Base-by-base conservation (phyloP, 2,888 invertebrate species). In the Phrixothrix hirtus region DNA sequence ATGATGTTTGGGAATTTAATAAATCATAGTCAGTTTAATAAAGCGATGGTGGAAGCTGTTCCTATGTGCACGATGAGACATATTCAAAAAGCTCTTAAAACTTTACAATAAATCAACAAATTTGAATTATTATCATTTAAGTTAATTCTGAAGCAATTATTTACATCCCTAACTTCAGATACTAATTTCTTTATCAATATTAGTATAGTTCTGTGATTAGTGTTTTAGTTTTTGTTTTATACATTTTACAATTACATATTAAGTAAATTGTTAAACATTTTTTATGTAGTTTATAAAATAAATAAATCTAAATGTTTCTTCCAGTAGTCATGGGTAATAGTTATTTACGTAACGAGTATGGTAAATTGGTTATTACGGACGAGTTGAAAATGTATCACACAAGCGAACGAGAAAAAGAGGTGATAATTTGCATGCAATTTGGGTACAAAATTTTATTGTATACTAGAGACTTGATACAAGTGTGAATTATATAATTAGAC, bases 41-140 rank as follows among this genome's bases (percentile, higher is more conserved):
- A 83, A 58, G 79, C 88, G 65, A 76, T 96, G 32, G 79, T 85
- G 57, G 94, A 93, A 60, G 85, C 92, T 5, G 87, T 95, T 68
- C 86, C 90, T 27, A 81, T 86, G 9, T 84, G 86, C 61, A 86
- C 88, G 4, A 83, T 92, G 66, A 83, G 92, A 57, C 89, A 91
- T 67, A 88, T 95, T 48, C 87, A 89, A 66, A 95, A 95, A 72
- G 86, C 87, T 46, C 77, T 95, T 36, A 82, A 81, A 56, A 80
- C 81, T 59, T 76, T 86, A 68, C 78, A 77, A 66, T 63, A 50
- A 49, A 34, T 43, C 43, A 34, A 30, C 16, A 11, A 16, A 31
- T 17, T 27, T 25, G 39, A 46, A 46, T 43, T 42, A 15, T 35
- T 38, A 2, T 31, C 11, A 17, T 3, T 15, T 39, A 44, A 31